Conservation (phyloP, 1,140 invertebrate genomes). For the Melanaphis sacchari region DNA sequence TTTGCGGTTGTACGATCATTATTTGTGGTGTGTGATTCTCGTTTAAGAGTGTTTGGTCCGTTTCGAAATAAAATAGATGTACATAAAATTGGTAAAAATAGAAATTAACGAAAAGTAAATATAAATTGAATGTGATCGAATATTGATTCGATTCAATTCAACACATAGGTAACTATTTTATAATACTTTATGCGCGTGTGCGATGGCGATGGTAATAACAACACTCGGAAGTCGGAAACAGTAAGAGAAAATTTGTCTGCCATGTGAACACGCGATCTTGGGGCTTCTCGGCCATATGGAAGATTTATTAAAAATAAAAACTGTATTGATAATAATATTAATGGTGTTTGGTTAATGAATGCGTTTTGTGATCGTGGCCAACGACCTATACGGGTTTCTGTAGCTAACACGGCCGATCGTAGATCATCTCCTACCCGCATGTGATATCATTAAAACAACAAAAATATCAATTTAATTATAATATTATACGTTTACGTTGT, state of each 20-base stretch:
- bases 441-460: not conserved
- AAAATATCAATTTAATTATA: not conserved
- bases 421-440: not conserved
- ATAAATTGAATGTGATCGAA: not conserved
- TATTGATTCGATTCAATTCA: not conserved
- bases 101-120: not conserved
- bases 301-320: not conserved
- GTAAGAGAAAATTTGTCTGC: not conserved
- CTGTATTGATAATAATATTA: conserved; percentile 9
- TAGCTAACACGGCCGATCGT: not conserved
- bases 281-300: not conserved
- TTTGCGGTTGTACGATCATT: not conserved
- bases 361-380: conserved; percentile 22
- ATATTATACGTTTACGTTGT: not conserved
- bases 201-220: not conserved
- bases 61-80: no score
- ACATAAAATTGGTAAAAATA: no score
- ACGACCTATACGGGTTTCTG: not conserved
- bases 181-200: not conserved
- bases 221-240: not conserved
- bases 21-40: no score
- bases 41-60: no score
- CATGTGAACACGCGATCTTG: conserved; percentile 39
- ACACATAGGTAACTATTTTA: not conserved
- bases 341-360: conserved; percentile 33